Evolutionary conservation across 2,113 vertebrate genomes (phyloP), one percentile per base, ranked within the genome.

Genomic region (Bettongia penicillata): DNA sequence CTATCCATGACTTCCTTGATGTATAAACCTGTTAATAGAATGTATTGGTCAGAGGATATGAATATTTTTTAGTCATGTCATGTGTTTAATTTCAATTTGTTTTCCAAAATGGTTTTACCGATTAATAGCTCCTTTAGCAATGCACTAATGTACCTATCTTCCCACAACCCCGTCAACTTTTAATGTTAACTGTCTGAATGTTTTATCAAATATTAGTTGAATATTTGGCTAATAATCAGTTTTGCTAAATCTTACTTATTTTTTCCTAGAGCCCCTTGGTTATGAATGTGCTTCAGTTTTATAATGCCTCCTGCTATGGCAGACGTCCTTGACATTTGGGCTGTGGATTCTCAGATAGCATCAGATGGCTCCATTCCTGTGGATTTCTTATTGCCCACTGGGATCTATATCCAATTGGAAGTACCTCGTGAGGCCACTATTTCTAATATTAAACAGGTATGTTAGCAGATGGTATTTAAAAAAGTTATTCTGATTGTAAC

Each of bases 291-390:
- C 55, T 98, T 98, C 98, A 95, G 94, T 97, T 98, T 98, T 99
- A 99, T 98, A 98, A 99, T 99, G 99, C 99, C 99, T 99, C 99
- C 99, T 98, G 99, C 99, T 97, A 99, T 99, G 99, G 99, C 99
- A 98, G 99, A 99, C 99, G 98, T 98, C 98, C 99, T 99, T 99
- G 99, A 99, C 99, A 99, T 99, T 98, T 99, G 99, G 99, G 99
- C 99, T 96, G 99, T 99, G 98, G 99, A 99, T 97, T 99, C 99
- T 90, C 99, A 99, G 98, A 98, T 99, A 97, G 98, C 99, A 91
- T 98, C 98, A 97, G 99, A 99, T 98, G 99, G 98, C 98, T 99
- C 99, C 97, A 98, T 99, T 97, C 98, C 99, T 51, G 99, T 99
- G 98, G 99, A 99, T 97, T 99, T 99, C 98, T 98, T 99, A 96